phyloP scores from a whole-genome alignment of 2,797 vertebrate genomes.

The Columba guinea region DNA sequence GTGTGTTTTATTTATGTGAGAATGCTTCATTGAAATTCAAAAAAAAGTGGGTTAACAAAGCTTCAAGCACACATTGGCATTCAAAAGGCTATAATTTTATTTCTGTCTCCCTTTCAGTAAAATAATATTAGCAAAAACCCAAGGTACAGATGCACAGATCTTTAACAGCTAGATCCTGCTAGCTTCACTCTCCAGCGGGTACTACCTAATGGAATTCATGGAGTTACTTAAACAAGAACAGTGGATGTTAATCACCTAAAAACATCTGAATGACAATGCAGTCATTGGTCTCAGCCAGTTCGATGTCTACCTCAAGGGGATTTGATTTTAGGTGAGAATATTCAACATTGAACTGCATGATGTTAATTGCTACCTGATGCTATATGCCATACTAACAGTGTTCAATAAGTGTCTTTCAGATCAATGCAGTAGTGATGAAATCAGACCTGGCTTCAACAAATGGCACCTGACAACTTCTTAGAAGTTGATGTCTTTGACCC shows the following conservation, averaged over 20 bases:
- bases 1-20: not conserved
- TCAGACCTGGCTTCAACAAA: too few relatives aligned
- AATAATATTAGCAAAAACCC: not conserved
- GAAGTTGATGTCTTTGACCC: too few relatives aligned
- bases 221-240: not conserved
- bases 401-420: too few relatives aligned
- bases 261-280: too few relatives aligned
- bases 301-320: too few relatives aligned
- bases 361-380: too few relatives aligned
- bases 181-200: not conserved
- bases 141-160: not conserved
- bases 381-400: too few relatives aligned
- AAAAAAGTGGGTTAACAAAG: not conserved
- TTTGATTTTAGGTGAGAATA: too few relatives aligned
- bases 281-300: too few relatives aligned
- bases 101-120: constrained; percentile 7
- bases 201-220: not conserved
- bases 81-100: not conserved
- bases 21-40: not conserved
- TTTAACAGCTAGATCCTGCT: not conserved
- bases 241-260: not conserved
- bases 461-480: too few relatives aligned
- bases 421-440: too few relatives aligned
- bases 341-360: too few relatives aligned
- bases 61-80: not conserved